phyloP scores from a whole-genome alignment of 2,797 vertebrate species.

The Pachyuromys duprasi region DNA sequence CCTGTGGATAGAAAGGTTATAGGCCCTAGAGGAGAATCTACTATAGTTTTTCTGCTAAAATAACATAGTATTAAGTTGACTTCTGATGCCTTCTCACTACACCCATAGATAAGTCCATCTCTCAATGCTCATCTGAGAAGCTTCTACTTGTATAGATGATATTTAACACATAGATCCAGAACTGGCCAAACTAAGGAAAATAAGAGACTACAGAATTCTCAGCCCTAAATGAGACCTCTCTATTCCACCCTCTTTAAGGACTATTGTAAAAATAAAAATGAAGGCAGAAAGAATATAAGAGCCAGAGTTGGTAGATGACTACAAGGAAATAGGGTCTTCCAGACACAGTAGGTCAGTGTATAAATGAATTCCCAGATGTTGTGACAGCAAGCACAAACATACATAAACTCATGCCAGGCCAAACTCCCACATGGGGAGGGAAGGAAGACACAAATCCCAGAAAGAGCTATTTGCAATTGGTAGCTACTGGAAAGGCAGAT shows the following conservation, averaged over 20 bases:
- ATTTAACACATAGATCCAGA: background rate
- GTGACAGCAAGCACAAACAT: background rate
- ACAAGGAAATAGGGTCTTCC: background rate
- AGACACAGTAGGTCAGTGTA: background rate
- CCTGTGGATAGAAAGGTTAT: background rate
- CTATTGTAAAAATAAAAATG: background rate
- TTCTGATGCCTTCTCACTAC: background rate
- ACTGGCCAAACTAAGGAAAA: background rate
- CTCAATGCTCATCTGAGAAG: background rate
- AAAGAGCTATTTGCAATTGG: background rate
- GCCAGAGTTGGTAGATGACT: background rate
- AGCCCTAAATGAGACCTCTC: background rate
- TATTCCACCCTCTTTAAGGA: background rate
- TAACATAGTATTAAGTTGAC: background rate
- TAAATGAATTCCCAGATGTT: background rate
- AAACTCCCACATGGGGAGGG: background rate
- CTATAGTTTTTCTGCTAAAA: background rate
- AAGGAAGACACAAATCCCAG: background rate
- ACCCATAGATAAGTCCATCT: background rate
- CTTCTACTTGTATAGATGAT: background rate
- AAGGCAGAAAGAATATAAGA: background rate
- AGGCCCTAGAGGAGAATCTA: background rate
- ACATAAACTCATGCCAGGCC: background rate
- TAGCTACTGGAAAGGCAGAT: background rate
- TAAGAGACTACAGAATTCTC: background rate